phyloP scores from a whole-genome alignment of 2,113 vertebrate genomes.

The Chlamydotis undulata region DNA sequence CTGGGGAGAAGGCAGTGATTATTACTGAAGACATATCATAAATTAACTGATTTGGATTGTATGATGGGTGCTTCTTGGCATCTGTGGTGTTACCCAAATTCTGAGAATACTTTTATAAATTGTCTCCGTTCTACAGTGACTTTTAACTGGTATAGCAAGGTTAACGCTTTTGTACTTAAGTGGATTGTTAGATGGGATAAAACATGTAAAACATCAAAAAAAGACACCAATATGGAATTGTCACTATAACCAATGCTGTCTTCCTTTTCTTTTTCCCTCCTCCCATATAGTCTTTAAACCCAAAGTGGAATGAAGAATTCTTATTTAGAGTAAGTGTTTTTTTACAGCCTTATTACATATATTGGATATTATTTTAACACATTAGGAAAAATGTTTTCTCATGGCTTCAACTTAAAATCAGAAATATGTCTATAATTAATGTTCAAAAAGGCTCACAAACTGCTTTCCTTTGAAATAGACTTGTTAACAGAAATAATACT shows the following conservation, averaged over 20 bases:
- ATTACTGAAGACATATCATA: not conserved
- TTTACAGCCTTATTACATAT: not conserved
- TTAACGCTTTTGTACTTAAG: not conserved
- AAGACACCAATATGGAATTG: not conserved
- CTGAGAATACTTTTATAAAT: not conserved
- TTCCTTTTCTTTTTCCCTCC: not conserved
- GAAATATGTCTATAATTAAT: not conserved
- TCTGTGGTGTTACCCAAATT: not conserved
- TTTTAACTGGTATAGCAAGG: not conserved
- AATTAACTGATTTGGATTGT: not conserved
- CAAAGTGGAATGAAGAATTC: slow-evolving; percentile 97
- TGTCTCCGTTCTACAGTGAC: not conserved
- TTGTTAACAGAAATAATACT: not conserved
- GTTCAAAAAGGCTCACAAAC: not conserved
- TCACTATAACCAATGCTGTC: not conserved
- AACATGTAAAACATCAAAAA: not conserved
- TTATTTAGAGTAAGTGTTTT: slow-evolving; percentile 89
- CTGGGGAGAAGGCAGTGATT: not conserved
- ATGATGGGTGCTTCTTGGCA: not conserved
- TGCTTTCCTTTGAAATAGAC: not conserved
- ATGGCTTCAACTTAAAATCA: not conserved
- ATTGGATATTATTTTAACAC: not conserved
- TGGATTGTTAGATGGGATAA: not conserved
- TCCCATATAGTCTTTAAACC: slow-evolving; percentile 85
- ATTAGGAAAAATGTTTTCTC: not conserved